Evolutionary conservation across 2,888 invertebrate species (phyloP), one percentile per base, ranked within the genome.

Genomic region (Drosophila buzzatii): DNA sequence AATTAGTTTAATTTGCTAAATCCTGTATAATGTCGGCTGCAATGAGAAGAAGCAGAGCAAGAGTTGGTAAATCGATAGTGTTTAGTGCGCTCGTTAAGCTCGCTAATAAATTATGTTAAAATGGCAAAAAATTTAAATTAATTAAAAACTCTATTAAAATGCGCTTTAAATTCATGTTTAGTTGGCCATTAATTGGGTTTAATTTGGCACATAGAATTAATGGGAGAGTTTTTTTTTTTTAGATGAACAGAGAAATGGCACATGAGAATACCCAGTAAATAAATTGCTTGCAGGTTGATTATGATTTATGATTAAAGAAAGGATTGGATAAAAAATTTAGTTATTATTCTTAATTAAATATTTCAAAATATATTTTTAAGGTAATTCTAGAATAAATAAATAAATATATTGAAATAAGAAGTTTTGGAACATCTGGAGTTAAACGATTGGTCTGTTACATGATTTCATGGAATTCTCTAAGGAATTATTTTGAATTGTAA

Each of bases 1-100:
- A 86, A 86, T 86, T 85, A 79, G 85, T 84, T 89, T 89, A 89
- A 90, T 91, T 90, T 82, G 89, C 88, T 82, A 91, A 89, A 88
- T 90, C 91, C 89, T 91, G 91, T 90, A 91, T 91, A 76, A 90
- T 90, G 79, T 90, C 91, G 80, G 90, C 90, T 91, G 85, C 70
- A 81, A 89, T 61, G 65, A 81, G 53, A 80, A 33, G n/a, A 56
- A n/a, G 41, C 2, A n/a, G 10, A 56, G 9, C 27, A 9, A 6
- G 41, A 27, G 10, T 55, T 31, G 14, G 39, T 69, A 65, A 82
- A 81, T 85, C 73, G 71, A 75, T 86, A 55, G 57, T 56, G 57
- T 59, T 77, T 70, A 71, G 70, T 51, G 52, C 33, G 52, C 33
- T n/a, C 56, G 62, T 76, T 84, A 60, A 79, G 72, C 82, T 76